A percentile compares a stretch with the other conserved stretches of the same genome.
Conservation (phyloP, 35 echinoderm and acorn worm species). For the Ophiothrix spiculata region DNA sequence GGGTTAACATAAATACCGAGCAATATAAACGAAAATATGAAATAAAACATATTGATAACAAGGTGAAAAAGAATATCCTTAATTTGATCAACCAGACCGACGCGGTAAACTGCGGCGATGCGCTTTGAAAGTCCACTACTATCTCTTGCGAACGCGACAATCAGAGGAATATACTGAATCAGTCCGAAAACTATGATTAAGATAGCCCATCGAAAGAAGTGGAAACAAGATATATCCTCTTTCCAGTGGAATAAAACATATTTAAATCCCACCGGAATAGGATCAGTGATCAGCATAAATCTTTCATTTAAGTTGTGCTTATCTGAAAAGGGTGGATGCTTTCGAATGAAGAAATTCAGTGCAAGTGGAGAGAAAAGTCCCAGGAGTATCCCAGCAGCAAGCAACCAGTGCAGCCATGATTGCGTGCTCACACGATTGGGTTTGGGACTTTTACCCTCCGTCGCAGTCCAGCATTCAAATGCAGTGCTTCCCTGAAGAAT, state of each 20-base stretch:
- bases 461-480: slow-evolving; percentile 59
- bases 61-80: slow-evolving; percentile 35
- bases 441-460: not conserved
- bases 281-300: slow-evolving; percentile 50
- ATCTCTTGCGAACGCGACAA: slow-evolving; percentile 28
- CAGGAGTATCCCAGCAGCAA: slow-evolving; percentile 52
- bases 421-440: slow-evolving; percentile 29
- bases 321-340: slow-evolving; percentile 14
- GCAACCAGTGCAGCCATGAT: slow-evolving; percentile 28
- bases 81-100: slow-evolving; percentile 36
- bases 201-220: slow-evolving; percentile 42
- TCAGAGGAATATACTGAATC: slow-evolving; percentile 65
- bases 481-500: slow-evolving; percentile 66
- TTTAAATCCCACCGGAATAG: slow-evolving; percentile 64
- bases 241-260: slow-evolving; percentile 57
- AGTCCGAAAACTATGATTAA: slow-evolving; percentile 50
- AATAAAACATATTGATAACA: slow-evolving; percentile 45
- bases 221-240: slow-evolving; percentile 30
- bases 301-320: not conserved
- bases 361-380: slow-evolving; percentile 74
- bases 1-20: slow-evolving; percentile 1
- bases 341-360: slow-evolving; percentile 68
- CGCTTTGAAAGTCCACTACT: slow-evolving; percentile 36
- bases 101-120: slow-evolving; percentile 32
- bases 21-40: slow-evolving; percentile 13